Percentiles rank a stretch among this genome's conserved stretches.
Evolutionary conservation across 2,113 vertebrate genomes (phyloP).

Genomic region (Ammodytes marinus): DNA sequence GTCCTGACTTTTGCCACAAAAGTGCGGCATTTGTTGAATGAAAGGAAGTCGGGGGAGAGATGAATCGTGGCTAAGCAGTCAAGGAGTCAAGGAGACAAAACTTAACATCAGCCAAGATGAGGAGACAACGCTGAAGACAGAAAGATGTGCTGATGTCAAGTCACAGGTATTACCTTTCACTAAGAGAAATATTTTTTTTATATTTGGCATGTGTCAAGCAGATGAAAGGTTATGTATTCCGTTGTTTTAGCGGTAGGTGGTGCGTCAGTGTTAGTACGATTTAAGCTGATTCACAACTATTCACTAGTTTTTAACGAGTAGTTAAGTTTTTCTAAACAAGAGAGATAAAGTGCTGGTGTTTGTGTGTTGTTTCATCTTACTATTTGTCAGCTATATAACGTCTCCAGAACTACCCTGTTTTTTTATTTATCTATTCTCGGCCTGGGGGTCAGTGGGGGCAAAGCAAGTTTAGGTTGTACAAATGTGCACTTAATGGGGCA

Average conservation of each 20-base stretch:
- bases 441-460: slow-evolving; percentile 7
- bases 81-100: slow-evolving; percentile 4
- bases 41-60: not conserved
- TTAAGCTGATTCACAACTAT: slow-evolving; percentile 46
- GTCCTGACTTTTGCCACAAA: not conserved
- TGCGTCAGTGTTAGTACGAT: slow-evolving; percentile 34
- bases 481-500: slow-evolving; percentile 15
- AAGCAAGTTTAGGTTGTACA: slow-evolving; percentile 20
- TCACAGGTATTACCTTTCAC: slow-evolving; percentile 50
- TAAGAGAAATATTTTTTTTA: slow-evolving; percentile 11
- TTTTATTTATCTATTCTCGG: slow-evolving; percentile 29
- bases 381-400: not conserved
- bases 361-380: not conserved
- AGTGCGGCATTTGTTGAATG: not conserved
- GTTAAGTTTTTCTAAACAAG: slow-evolving; percentile 11
- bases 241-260: slow-evolving; percentile 24
- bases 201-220: slow-evolving; percentile 2
- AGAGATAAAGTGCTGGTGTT: not conserved
- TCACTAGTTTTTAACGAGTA: not conserved
- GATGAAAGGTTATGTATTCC: slow-evolving; percentile 3
- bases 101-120: slow-evolving; percentile 5
- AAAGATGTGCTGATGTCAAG: slow-evolving; percentile 7
- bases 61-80: not conserved
- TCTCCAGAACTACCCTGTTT: not conserved
- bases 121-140: slow-evolving; percentile 9